phyloP scores from a whole-genome alignment of 37 sponge, comb jelly and placozoan species.

The Beroe ovata region DNA sequence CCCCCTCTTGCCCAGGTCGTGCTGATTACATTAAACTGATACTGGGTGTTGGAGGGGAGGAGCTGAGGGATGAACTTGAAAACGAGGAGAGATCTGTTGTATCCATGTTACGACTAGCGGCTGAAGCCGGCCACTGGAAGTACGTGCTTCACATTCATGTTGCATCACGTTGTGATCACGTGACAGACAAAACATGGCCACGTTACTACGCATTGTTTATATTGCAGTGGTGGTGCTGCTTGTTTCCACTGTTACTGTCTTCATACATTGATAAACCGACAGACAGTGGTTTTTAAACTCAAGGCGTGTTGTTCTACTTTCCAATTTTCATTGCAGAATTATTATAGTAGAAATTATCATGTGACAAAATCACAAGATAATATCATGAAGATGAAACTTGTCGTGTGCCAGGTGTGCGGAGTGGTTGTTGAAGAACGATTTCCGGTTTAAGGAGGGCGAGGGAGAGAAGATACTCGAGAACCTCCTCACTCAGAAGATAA shows the following conservation, averaged over 20 bases:
- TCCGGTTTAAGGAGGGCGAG: conserved; percentile 48
- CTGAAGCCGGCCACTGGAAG: conserved; percentile 66
- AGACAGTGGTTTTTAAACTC: no score
- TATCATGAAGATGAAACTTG: background rate
- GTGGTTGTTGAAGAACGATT: conserved; percentile 51
- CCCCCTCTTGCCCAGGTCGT: background rate
- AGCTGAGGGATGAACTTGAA: conserved; percentile 32
- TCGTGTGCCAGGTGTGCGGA: conserved; percentile 9
- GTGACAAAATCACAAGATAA: no score
- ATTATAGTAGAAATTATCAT: no score
- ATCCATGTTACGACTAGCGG: conserved; percentile 43
- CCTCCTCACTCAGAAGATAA: conserved; percentile 16
- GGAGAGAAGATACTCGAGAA: conserved; percentile 67
- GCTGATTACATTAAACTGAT: conserved; percentile 64
- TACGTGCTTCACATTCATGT: background rate
- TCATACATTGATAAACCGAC: no score
- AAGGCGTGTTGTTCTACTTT: no score
- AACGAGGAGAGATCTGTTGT: conserved; percentile 21
- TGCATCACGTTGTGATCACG: background rate
- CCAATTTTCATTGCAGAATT: no score
- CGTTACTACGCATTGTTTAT: no score
- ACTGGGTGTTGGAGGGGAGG: conserved; percentile 39
- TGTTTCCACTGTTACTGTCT: no score
- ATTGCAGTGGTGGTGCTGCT: background rate
- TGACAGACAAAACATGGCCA: no score